Evolutionary conservation across 2,797 vertebrate genomes (phyloP).

Genomic region (Cheirogaleus major): DNA sequence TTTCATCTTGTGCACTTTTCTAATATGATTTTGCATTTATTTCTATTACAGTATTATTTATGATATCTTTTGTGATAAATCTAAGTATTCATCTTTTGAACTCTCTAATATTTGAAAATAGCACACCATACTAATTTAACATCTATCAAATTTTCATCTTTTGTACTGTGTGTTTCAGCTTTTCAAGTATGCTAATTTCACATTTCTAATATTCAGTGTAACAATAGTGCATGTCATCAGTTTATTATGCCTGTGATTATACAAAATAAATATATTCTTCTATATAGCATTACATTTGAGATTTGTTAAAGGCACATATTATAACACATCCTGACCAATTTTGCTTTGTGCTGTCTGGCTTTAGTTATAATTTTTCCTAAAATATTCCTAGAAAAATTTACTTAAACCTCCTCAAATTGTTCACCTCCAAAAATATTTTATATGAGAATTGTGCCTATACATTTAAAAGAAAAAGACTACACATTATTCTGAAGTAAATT

Average conservation of each 20-base stretch:
- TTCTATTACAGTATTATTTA: conserved; percentile 38
- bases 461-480: not conserved
- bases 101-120: conserved; percentile 43
- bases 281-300: not conserved
- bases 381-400: not conserved
- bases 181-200: conserved; percentile 35
- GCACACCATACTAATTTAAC: conserved; percentile 39
- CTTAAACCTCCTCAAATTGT: not conserved
- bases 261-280: not conserved
- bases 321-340: not conserved
- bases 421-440: not conserved
- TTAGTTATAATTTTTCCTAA: not conserved
- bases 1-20: conserved; percentile 37
- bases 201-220: conserved; percentile 10
- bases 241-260: not conserved
- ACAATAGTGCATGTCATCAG: not conserved
- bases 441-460: not conserved
- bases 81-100: conserved; percentile 38
- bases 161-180: not conserved
- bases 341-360: not conserved
- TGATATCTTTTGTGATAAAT: not conserved
- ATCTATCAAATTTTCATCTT: conserved; percentile 14
- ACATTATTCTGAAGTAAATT: not conserved
- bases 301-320: not conserved
- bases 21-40: conserved; percentile 48